Base-by-base conservation (phyloP, 2,113 vertebrate species). In the Pyxicephalus adspersus region DNA sequence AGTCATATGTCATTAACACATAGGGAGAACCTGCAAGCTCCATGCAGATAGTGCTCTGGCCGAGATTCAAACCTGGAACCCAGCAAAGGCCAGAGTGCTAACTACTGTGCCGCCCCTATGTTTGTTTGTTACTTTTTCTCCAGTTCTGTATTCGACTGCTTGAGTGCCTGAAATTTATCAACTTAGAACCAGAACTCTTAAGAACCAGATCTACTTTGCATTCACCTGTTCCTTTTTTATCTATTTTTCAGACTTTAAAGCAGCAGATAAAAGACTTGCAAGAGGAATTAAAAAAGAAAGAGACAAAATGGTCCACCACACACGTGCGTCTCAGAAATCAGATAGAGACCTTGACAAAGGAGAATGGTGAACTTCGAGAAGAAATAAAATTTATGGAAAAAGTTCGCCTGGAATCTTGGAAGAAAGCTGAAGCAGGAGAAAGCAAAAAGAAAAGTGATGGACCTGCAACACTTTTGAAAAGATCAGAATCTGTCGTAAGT, bases 341-440 rank as follows among this genome's bases (percentile, higher is more conserved):
- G 88, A 91, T 96, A 67, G 94, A 97, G 75, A 77, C 91, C 83
- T 90, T 98, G 76, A 87, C 83, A 28, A 88, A 90, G 58, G 96
- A 99, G 84, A 99, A 96, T 79, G 25, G 64, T 4, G 91, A 95
- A 22, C 93, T 98, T 0, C 88, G 86, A 64, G 93, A 97, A 3
- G 96, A 98, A 90, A 90, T 98, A 11, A 93, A 51, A 74, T 88
- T 92, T 50, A 91, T 98, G 92, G 97, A 97, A 84, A 94, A 90
- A 80, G 95, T 96, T 67, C 96, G 96, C 18, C 77, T 99, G 15
- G 93, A 93, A 38, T 88, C 92, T 68, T 98, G 94, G 95, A 97
- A 93, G 87, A 95, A 90, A 90, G 89, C 74, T 67, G 89, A 91
- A 70, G 81, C 87, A 61, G 52, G 75, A 25, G 77, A 86, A 84